Evolutionary conservation across 1,140 invertebrate genomes (phyloP), one percentile per base, ranked within the genome.

Genomic region (Mercenaria mercenaria): DNA sequence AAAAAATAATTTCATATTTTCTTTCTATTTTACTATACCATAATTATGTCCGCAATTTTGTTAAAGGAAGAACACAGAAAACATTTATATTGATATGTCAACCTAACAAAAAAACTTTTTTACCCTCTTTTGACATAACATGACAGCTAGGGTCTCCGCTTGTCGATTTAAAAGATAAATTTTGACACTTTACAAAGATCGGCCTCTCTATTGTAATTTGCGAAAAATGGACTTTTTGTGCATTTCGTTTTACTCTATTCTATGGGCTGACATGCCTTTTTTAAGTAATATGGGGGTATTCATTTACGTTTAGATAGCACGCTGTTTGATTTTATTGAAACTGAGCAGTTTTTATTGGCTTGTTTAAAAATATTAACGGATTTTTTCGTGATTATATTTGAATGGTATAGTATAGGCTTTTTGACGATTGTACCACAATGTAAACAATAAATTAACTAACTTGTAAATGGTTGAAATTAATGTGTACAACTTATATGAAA

Each of bases 141-240:
- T 72, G 67, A 72, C 67, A 72, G 67, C 67, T 39, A 72, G 23
- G 67, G 67, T n/a, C 67, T 39, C 13, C 39, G 29, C 3, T 34
- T 72, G 67, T 72, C 67, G 34, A 72, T 72, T 72, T 4, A 18
- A 72, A 39, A 72, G 67, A 72, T 72, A 72, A 72, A 72, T 37
- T 72, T 72, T 72, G 67, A 72, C 67, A 72, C 67, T 72, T 72
- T 72, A 39, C 67, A 72, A 41, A 39, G 34, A 72, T 72, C 11
- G 67, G 26, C 67, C 34, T 72, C 39, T 72, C 67, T 39, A 20
- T 72, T 72, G 67, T 72, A 72, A 72, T 39, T 23, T 39, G 18
- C 67, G 29, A 32, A 72, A 72, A 72, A 72, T 72, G 67, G 34
- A 39, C 34, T 37, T 29, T 41, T 72, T 72, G 67, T 72, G 67